Conservation (phyloP, 2,888 invertebrate genomes). For the Hemicrepidius hirtus region DNA sequence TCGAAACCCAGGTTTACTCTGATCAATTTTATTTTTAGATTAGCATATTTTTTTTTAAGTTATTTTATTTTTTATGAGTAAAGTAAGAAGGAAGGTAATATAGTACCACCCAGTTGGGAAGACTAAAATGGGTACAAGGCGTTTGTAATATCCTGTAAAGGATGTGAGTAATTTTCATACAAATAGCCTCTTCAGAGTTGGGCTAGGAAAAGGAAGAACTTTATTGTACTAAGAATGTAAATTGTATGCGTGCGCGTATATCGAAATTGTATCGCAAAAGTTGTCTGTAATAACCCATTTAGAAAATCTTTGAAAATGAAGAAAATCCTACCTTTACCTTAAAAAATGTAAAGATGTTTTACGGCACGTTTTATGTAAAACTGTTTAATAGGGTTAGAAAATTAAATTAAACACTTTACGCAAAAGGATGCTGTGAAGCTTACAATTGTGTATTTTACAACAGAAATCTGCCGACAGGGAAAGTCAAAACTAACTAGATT, state of each 20-base stretch:
- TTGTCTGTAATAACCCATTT: neutral
- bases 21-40: too few relatives aligned
- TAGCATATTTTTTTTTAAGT: too few relatives aligned
- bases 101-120: constrained; percentile 2
- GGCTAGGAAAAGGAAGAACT: constrained; percentile 15
- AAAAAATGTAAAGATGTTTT: neutral
- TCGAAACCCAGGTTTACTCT: too few relatives aligned
- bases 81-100: too few relatives aligned
- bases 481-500: constrained; percentile 14
- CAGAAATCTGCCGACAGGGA: neutral
- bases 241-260: neutral
- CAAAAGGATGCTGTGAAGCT: neutral
- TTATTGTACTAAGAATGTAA: constrained; percentile 14
- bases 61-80: too few relatives aligned
- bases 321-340: neutral
- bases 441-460: constrained; percentile 17
- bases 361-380: constrained; percentile 25
- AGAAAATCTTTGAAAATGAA: neutral
- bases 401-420: constrained; percentile 15
- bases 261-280: neutral
- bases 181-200: constrained; percentile 10
- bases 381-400: constrained; percentile 21
- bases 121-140: constrained; percentile 5
- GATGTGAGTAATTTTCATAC: constrained; percentile 21
- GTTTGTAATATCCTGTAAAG: constrained; percentile 28